Evolutionary conservation across 2,888 invertebrate species (phyloP).

Genomic region (Pecten maximus): DNA sequence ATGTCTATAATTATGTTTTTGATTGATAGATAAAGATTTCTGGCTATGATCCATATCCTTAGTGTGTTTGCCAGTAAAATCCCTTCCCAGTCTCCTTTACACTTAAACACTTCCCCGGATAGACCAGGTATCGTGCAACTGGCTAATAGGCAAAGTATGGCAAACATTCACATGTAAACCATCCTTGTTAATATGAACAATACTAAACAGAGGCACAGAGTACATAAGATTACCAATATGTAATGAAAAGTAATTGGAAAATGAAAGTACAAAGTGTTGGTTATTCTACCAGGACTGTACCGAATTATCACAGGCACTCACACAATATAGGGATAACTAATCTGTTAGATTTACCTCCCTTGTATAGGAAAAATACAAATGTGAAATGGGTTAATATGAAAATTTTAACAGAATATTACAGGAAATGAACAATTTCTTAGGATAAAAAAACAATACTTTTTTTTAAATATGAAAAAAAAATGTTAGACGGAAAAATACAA

Average conservation of each 20-base stretch:
- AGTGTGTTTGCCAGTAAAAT: background rate
- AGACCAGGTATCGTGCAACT: background rate
- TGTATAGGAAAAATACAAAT: background rate
- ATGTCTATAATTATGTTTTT: conserved; percentile 2
- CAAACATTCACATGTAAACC: background rate
- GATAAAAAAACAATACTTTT: too few species aligned
- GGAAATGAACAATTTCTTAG: too few species aligned
- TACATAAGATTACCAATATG: background rate
- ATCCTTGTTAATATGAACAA: background rate
- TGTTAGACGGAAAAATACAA: too few species aligned
- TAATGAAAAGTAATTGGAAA: conserved; percentile 29
- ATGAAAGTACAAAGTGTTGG: conserved; percentile 20
- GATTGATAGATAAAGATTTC: conserved; percentile 2
- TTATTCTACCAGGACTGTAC: background rate
- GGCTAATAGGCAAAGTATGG: background rate
- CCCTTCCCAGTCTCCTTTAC: background rate
- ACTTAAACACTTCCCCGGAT: background rate
- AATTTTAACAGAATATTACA: too few species aligned
- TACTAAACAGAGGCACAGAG: background rate
- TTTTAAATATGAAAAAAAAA: too few species aligned
- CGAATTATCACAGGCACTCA: background rate
- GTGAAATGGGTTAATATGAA: too few species aligned
- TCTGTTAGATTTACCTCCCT: conserved; percentile 29
- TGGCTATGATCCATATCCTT: background rate
- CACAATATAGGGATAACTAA: background rate